phyloP scores from a whole-genome alignment of 2,113 vertebrate species.

The Neolamprologus cancellatus region DNA sequence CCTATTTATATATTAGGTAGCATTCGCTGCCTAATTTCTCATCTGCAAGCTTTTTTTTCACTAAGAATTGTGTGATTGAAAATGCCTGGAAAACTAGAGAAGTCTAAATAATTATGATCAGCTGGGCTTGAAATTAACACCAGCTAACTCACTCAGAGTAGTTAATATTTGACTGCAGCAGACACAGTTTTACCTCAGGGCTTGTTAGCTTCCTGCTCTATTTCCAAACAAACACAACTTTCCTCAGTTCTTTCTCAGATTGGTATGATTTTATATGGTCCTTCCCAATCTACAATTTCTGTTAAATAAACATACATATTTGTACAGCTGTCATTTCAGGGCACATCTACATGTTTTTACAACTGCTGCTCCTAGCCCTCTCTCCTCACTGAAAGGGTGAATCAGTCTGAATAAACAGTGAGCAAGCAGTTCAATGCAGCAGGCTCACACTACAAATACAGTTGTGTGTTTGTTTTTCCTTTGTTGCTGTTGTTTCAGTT shows the following conservation, averaged over 20 bases:
- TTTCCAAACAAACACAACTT: not conserved
- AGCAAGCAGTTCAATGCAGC: not conserved
- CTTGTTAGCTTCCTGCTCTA: not conserved
- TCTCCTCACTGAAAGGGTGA: not conserved
- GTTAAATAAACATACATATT: not conserved
- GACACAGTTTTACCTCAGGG: not conserved
- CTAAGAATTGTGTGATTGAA: not conserved
- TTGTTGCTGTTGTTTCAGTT: not conserved
- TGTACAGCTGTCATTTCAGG: not conserved
- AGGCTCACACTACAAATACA: not conserved
- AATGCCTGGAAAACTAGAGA: slow-evolving; percentile 5
- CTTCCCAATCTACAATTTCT: not conserved
- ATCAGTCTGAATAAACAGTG: not conserved
- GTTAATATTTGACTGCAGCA: not conserved
- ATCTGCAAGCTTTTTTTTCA: not conserved
- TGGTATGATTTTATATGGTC: not conserved
- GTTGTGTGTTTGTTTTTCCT: not conserved
- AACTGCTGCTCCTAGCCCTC: not conserved
- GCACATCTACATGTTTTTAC: not conserved
- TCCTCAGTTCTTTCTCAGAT: not conserved
- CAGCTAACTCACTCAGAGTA: not conserved
- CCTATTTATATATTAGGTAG: not conserved
- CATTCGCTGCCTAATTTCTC: not conserved
- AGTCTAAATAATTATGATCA: slow-evolving; percentile 42
- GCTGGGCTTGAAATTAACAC: slow-evolving; percentile 49